A percentile compares a stretch with the other conserved stretches of the same genome.
These are phyloP conservation scores for Colaptes auratus DNA, from an alignment of 2,113 vertebrate genomes.

Conservation along the genomic window DNA sequence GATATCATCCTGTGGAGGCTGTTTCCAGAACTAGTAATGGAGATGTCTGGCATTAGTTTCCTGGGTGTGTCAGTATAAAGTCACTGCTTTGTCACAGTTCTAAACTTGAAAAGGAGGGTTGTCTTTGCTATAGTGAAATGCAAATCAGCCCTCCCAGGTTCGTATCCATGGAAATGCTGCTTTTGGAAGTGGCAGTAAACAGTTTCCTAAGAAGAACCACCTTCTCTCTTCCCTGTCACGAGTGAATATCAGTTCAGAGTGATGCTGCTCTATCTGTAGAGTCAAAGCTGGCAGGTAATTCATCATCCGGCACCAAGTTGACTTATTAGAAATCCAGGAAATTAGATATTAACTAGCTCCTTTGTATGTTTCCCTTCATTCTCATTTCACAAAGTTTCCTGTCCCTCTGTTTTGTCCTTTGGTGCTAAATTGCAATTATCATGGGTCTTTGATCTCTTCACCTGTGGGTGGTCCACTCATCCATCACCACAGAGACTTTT, in stretches of 20 bases:
- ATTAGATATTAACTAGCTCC: conserved; percentile 22
- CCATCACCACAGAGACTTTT: neutral
- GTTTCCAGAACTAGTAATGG: neutral
- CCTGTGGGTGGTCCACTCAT: conserved; percentile 29
- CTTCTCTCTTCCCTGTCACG: conserved; percentile 8
- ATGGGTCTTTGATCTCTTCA: conserved; percentile 32
- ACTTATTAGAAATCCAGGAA: conserved; percentile 41
- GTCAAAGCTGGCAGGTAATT: conserved; percentile 51
- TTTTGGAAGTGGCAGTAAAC: neutral
- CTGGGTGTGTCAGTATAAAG: neutral
- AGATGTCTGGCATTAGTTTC: neutral
- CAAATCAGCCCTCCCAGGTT: neutral
- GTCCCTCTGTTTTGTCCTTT: conserved; percentile 29
- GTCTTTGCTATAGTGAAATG: neutral
- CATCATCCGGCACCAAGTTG: neutral
- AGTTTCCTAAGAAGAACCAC: neutral
- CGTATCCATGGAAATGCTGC: neutral
- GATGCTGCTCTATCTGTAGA: neutral
- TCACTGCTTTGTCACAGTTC: neutral
- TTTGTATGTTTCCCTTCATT: conserved; percentile 5
- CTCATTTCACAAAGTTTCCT: conserved; percentile 27
- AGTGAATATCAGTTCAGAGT: neutral
- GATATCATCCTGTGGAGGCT: neutral
- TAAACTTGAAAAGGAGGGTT: neutral
- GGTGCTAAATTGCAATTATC: conserved; percentile 47